These are phyloP conservation scores for Sciurus carolinensis DNA, from an alignment of 2,797 vertebrate genomes.

Conservation along the genomic window DNA sequence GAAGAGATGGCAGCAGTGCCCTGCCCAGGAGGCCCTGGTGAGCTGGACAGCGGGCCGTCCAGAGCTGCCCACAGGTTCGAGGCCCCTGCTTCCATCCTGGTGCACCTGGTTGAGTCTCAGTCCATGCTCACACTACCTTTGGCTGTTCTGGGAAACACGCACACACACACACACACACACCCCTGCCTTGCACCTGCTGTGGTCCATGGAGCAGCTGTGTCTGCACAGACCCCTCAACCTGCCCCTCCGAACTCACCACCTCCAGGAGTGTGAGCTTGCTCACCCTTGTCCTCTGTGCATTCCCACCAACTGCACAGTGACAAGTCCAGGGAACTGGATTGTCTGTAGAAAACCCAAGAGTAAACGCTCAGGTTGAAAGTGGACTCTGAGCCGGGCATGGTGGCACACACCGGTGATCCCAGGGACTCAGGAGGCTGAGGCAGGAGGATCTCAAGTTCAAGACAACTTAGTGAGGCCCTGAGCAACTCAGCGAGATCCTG, in stretches of 20 bases:
- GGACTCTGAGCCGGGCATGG: not conserved
- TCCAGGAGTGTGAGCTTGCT: accelerated
- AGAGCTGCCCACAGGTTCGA: accelerated
- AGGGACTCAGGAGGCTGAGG: too few relatives aligned
- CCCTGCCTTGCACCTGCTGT: too few relatives aligned
- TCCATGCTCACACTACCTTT: accelerated
- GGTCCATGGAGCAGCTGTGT: too few relatives aligned
- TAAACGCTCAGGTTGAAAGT: not conserved
- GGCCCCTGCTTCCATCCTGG: not conserved
- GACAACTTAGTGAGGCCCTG: too few relatives aligned
- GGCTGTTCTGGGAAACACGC: not conserved
- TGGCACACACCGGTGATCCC: too few relatives aligned
- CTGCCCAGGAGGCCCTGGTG: not conserved
- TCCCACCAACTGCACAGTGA: not conserved
- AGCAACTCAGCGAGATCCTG: too few relatives aligned
- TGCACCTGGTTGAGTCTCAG: not conserved
- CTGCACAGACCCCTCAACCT: too few relatives aligned
- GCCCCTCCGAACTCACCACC: too few relatives aligned
- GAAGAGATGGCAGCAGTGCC: not conserved
- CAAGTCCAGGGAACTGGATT: not conserved
- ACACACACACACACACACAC: too few relatives aligned
- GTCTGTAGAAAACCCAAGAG: not conserved
- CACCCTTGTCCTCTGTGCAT: not conserved
- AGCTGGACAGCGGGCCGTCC: accelerated
- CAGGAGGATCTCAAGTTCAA: too few relatives aligned